Conservation (phyloP, 2,797 vertebrate genomes). For the Takifugu ocellatus region DNA sequence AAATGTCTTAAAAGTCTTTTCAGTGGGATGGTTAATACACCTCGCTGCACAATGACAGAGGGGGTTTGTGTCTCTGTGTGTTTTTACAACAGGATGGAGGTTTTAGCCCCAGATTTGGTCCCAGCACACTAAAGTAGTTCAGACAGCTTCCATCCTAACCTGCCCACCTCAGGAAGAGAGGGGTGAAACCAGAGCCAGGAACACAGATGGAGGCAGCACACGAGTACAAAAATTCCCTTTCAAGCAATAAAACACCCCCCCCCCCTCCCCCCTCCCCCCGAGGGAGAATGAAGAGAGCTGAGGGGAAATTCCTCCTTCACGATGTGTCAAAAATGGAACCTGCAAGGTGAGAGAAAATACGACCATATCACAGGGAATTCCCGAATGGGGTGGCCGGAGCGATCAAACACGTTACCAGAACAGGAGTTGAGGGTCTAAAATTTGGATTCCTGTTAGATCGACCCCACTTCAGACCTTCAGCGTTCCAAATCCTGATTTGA, state of each 20-base stretch:
- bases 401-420: conserved; percentile 6
- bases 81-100: conserved; percentile 21
- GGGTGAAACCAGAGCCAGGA: conserved; percentile 15
- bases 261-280: not conserved
- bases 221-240: conserved; percentile 26
- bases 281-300: not conserved
- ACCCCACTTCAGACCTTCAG: not conserved
- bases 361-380: conserved; percentile 29
- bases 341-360: conserved; percentile 6
- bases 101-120: conserved; percentile 34
- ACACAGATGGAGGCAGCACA: conserved; percentile 32
- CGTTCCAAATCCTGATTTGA: not conserved
- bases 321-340: conserved; percentile 1
- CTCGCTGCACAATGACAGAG: too few species aligned
- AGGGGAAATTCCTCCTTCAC: not conserved
- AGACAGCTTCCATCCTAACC: conserved; percentile 35
- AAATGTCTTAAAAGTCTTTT: too few species aligned
- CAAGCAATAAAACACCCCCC: conserved; percentile 10
- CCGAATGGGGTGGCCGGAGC: not conserved
- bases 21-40: too few species aligned
- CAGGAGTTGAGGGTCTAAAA: conserved; percentile 8
- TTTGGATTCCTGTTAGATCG: not conserved
- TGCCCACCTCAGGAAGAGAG: conserved; percentile 37
- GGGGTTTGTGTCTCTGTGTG: conserved; percentile 5
- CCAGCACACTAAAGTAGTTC: conserved; percentile 43